Evolutionary conservation across 2,888 invertebrate species (phyloP).

Genomic region (Hypomecis punctinalis): DNA sequence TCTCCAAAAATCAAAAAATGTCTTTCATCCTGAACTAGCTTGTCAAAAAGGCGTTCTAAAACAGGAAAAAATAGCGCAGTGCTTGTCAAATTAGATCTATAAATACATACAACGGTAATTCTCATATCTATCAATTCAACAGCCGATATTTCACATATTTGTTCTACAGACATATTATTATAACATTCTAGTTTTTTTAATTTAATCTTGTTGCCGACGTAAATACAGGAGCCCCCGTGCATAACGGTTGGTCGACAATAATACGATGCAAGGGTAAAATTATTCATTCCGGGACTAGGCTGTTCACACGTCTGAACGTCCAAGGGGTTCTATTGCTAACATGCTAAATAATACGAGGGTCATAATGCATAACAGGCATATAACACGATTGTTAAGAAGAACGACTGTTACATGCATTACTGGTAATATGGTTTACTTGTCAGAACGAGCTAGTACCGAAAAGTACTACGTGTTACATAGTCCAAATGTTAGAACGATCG

Average conservation of each 20-base stretch:
- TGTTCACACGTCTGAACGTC: too few species aligned
- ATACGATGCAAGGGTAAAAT: background rate
- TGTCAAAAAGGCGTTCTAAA: background rate
- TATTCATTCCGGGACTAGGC: too few species aligned
- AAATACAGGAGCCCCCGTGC: background rate
- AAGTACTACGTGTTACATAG: too few species aligned
- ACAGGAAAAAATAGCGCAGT: background rate
- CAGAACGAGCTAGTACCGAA: too few species aligned
- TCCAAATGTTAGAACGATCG: too few species aligned
- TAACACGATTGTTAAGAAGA: too few species aligned
- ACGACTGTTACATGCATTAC: too few species aligned
- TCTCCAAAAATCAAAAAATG: background rate
- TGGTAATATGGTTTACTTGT: too few species aligned
- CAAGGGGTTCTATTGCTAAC: too few species aligned
- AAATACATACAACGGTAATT: background rate
- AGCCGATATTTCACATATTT: background rate
- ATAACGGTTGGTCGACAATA: background rate
- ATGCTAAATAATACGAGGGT: too few species aligned
- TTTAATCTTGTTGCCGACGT: background rate
- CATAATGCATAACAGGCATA: too few species aligned
- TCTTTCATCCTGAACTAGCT: background rate
- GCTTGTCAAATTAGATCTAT: conserved; percentile 4
- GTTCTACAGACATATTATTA: background rate
- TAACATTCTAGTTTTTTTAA: background rate
- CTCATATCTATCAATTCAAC: background rate